Conservation (phyloP, 2,888 invertebrate species). For the Eurytoma adleriae region DNA sequence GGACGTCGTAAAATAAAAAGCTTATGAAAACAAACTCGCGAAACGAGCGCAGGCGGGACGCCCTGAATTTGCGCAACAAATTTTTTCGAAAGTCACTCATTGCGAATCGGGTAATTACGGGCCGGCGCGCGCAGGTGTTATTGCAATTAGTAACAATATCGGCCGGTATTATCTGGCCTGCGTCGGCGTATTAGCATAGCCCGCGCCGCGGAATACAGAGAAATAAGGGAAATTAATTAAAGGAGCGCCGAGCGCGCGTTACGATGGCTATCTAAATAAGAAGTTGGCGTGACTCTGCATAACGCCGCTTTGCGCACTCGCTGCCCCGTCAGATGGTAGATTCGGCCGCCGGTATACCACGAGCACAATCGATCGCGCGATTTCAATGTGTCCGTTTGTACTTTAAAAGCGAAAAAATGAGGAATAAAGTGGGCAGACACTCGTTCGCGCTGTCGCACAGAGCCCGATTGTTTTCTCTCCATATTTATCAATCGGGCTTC, state of each 20-base stretch:
- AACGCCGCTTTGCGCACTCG: slow-evolving; percentile 19
- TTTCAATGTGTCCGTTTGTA: too few species aligned
- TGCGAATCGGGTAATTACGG: slow-evolving; percentile 39
- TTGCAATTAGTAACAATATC: slow-evolving; percentile 56
- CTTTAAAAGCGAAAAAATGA: too few species aligned
- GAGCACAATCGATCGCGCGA: neutral
- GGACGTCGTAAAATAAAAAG: too few species aligned
- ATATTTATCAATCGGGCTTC: neutral
- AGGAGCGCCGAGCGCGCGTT: slow-evolving; percentile 38
- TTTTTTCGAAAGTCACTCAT: slow-evolving; percentile 19
- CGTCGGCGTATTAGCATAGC: slow-evolving; percentile 57
- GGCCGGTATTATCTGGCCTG: slow-evolving; percentile 55
- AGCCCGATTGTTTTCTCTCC: too few species aligned
- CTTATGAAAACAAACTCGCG: too few species aligned
- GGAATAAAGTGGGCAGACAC: neutral
- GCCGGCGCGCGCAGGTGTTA: slow-evolving; percentile 24
- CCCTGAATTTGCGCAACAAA: neutral
- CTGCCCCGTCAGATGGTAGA: neutral
- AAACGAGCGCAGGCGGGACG: neutral
- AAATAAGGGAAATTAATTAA: slow-evolving; percentile 66
- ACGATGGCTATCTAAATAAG: slow-evolving; percentile 69
- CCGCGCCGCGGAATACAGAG: slow-evolving; percentile 47
- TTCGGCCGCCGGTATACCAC: too few species aligned
- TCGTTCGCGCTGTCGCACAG: slow-evolving; percentile 3
- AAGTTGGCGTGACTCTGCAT: slow-evolving; percentile 71